Base-by-base conservation (phyloP, 1,140 invertebrate species). In the Bombus superbus region DNA sequence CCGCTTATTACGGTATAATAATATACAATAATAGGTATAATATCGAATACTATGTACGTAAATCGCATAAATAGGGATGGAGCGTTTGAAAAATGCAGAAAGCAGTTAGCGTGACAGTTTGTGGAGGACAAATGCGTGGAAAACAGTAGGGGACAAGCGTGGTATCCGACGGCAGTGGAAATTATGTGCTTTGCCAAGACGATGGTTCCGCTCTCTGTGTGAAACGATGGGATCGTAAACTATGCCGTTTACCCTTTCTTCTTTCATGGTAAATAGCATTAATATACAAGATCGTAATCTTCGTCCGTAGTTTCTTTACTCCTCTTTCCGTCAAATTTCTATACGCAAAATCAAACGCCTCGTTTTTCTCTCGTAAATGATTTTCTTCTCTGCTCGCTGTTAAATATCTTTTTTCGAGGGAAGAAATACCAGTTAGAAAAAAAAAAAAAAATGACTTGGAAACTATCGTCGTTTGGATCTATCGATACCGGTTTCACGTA, bases 81-180 rank as follows among this genome's bases (percentile, higher is more conserved):
- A n/a, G 11, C 32, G 11, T n/a, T 72, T 47, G 0, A 44, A 44
- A 22, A 71, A 72, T 72, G 32, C 35, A 79, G 68, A 79, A 47
- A 62, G 0, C 57, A 28, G 38, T 79, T 62, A 72, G 40, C 2
- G 64, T 44, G 85, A 86, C 62, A 71, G 62, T 13, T 82, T 2
- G 25, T 22, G 10, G 28, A 44, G 47, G 38, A 77, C 53, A 80
- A 86, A 84, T 72, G 76, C 66, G 57, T 62, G 47, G 75, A 81
- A 88, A 87, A 87, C 87, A 80, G 87, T 88, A 69, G 85, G 87
- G 87, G 85, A 83, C 80, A 66, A 40, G 85, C 64, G 25, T 81
- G 73, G 76, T 87, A 57, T 73, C 81, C 59, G 35, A 81, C 73
- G 75, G 35, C 72, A 59, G 32, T 71, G 66, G n/a, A 74, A 89